These are phyloP conservation scores for Sphaeridia pumilis DNA, from an alignment of 2,888 invertebrate genomes.

Conservation along the genomic window DNA sequence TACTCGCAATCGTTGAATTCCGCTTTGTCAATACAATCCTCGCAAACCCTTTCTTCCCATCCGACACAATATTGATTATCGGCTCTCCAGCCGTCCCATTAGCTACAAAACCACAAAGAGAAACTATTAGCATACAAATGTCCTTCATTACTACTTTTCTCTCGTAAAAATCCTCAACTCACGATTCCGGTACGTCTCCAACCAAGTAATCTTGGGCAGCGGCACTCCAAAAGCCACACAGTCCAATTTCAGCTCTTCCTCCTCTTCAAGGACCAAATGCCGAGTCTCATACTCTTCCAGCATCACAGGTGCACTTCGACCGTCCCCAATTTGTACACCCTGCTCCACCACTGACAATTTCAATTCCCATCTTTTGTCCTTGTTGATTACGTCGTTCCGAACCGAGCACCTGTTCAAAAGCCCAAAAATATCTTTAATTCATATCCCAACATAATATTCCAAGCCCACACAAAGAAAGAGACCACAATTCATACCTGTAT, in stretches of 20 bases:
- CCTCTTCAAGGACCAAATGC: slow-evolving; percentile 20
- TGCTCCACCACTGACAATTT: slow-evolving; percentile 27
- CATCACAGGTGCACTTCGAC: slow-evolving; percentile 9
- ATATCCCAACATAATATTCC: too few species aligned
- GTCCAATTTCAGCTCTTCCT: slow-evolving; percentile 24
- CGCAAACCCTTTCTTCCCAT: slow-evolving; percentile 23
- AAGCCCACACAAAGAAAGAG: too few species aligned
- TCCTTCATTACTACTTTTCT: too few species aligned
- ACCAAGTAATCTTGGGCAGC: slow-evolving; percentile 25
- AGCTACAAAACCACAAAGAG: slow-evolving; percentile 1
- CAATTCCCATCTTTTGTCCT: slow-evolving; percentile 20
- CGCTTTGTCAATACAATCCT: slow-evolving; percentile 21
- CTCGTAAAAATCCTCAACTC: slow-evolving; percentile 1
- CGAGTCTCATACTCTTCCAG: slow-evolving; percentile 2
- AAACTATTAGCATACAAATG: too few species aligned
- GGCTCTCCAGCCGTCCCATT: slow-evolving; percentile 12
- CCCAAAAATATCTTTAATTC: slow-evolving; percentile 5
- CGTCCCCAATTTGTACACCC: too few species aligned
- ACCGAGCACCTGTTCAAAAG: slow-evolving; percentile 30
- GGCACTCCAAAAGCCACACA: slow-evolving; percentile 27
- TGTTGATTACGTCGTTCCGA: slow-evolving; percentile 21
- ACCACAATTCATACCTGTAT: slow-evolving; percentile 20
- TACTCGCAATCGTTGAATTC: slow-evolving; percentile 16
- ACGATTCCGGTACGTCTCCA: slow-evolving; percentile 14
- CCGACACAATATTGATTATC: slow-evolving; percentile 19